These are phyloP conservation scores for Euborellia annulipes DNA, from an alignment of 1,140 invertebrate species.

Conservation along the genomic window DNA sequence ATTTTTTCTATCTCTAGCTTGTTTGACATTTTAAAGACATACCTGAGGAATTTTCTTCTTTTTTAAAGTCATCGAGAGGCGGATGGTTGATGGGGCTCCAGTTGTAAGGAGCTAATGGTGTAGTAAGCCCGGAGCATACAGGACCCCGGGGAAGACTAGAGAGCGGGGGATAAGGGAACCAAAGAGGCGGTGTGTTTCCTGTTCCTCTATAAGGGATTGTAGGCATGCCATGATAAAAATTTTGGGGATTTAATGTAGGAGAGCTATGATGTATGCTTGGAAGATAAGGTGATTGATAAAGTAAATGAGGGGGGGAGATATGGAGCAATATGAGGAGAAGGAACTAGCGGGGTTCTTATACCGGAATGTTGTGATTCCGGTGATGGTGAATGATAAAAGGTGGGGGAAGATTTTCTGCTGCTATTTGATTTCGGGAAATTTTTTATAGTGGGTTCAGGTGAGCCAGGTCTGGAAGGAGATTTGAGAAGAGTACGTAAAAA, in stretches of 20 bases:
- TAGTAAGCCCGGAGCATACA: constrained; percentile 7
- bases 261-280: constrained; percentile 4
- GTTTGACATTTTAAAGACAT: too few relatives aligned
- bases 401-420: constrained; percentile 9
- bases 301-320: constrained; percentile 7
- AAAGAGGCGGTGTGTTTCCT: constrained; percentile 5
- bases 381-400: constrained; percentile 5
- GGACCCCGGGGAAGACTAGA: constrained; percentile 16
- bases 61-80: constrained; percentile 11
- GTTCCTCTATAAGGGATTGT: too few relatives aligned
- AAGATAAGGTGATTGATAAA: constrained; percentile 5
- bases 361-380: constrained; percentile 7
- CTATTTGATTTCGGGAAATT: not conserved
- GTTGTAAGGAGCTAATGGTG: constrained; percentile 4
- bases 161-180: constrained; percentile 11
- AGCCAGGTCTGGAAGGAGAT: constrained; percentile 7
- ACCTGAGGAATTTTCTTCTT: constrained; percentile 11
- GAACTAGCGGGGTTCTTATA: constrained; percentile 7
- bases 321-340: constrained; percentile 5
- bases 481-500: constrained; percentile 30
- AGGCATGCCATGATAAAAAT: not conserved
- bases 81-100: constrained; percentile 8
- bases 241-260: not conserved
- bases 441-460: constrained; percentile 5
- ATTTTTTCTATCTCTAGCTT: too few relatives aligned